These are phyloP conservation scores for Indicator indicator DNA, from an alignment of 2,113 vertebrate species.

Conservation along the genomic window DNA sequence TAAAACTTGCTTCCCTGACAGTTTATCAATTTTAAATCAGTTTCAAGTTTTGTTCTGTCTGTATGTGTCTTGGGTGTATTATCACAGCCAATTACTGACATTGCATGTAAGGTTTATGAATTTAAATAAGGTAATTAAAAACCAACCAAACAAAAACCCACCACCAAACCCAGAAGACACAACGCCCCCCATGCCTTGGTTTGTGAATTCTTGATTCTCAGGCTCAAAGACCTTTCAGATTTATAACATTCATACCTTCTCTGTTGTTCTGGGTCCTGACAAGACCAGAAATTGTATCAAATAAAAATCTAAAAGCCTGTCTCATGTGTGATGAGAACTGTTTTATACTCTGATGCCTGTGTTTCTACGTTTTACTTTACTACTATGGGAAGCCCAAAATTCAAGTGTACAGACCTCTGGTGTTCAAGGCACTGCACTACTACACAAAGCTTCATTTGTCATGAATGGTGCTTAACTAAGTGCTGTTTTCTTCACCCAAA, in stretches of 20 bases:
- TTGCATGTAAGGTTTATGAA: background rate
- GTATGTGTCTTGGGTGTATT: background rate
- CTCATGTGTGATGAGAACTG: fast-evolving
- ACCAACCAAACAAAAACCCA: too few relatives aligned
- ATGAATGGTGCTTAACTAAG: fast-evolving
- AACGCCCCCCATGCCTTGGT: conserved; percentile 9
- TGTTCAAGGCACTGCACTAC: background rate
- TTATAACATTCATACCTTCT: background rate
- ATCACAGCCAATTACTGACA: background rate
- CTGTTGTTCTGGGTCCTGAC: background rate
- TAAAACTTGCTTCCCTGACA: background rate
- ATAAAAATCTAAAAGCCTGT: background rate
- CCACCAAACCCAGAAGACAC: too few relatives aligned
- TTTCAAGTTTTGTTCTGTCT: background rate
- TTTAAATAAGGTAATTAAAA: background rate
- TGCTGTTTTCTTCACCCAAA: background rate
- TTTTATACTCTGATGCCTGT: background rate
- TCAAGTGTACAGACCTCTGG: fast-evolving
- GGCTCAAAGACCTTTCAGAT: background rate
- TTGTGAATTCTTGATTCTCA: background rate
- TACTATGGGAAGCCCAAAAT: fast-evolving
- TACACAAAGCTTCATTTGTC: fast-evolving
- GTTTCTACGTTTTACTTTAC: background rate
- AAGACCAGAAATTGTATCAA: conserved; percentile 2
- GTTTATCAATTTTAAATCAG: background rate